Conservation (phyloP, 2,113 vertebrate species). For the Mionectes macconnelli region DNA sequence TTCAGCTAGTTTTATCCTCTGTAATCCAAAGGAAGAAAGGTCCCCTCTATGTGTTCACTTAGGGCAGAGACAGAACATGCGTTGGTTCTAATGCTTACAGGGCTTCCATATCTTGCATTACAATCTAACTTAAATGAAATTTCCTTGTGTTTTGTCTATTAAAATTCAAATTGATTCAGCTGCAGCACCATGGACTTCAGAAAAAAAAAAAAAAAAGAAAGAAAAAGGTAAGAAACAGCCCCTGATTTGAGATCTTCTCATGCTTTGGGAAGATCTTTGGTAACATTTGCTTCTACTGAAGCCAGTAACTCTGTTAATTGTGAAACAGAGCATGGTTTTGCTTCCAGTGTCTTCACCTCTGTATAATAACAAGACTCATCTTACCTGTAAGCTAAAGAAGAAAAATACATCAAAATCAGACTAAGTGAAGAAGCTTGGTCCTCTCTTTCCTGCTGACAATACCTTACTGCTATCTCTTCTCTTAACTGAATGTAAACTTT, state of each 20-base stretch:
- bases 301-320: background rate
- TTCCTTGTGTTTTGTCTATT: background rate
- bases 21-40: background rate
- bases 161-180: background rate
- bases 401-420: background rate
- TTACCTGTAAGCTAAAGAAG: background rate
- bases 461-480: background rate
- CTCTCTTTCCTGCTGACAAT: background rate
- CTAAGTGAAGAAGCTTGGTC: background rate
- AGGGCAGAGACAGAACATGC: background rate
- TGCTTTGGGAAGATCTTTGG: background rate
- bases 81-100: background rate
- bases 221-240: accelerated
- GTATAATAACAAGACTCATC: background rate
- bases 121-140: background rate
- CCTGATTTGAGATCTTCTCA: background rate
- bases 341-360: background rate
- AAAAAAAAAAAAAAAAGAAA: too few relatives aligned
- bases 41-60: background rate
- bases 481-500: background rate
- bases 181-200: background rate
- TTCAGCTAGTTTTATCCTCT: background rate
- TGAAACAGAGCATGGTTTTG: background rate
- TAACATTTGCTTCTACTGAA: background rate
- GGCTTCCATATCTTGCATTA: background rate